Percentiles rank a stretch among this genome's conserved stretches.
phyloP scores from a whole-genome alignment of 2,113 vertebrate species.

The Charina bottae region DNA sequence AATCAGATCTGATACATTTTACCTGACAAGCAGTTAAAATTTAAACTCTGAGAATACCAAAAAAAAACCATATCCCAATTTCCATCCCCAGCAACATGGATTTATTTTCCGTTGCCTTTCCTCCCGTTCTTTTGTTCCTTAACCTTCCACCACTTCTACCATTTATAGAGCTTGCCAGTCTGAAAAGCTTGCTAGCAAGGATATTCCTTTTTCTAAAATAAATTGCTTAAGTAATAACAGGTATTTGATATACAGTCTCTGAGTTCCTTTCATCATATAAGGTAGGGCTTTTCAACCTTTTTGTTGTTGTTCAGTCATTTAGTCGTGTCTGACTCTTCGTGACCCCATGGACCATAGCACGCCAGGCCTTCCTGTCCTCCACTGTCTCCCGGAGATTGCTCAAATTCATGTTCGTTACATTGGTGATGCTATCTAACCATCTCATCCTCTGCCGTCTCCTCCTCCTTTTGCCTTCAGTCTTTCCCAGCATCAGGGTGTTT shows the following conservation, averaged over 20 bases:
- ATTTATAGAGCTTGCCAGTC: background rate
- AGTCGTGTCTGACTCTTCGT: too few species aligned
- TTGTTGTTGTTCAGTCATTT: too few species aligned
- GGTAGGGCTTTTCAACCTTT: too few species aligned
- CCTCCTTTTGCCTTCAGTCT: too few species aligned
- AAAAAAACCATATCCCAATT: background rate
- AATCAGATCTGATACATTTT: accelerated
- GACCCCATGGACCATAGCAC: too few species aligned
- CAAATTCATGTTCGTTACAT: too few species aligned
- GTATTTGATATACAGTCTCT: background rate
- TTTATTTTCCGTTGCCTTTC: background rate
- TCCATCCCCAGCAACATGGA: background rate
- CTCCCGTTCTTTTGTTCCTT: constrained; percentile 5
- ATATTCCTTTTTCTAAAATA: background rate
- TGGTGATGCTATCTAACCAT: too few species aligned
- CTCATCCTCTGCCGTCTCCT: too few species aligned
- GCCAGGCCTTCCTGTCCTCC: too few species aligned
- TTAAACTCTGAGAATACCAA: background rate
- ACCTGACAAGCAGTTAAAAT: background rate
- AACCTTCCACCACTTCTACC: background rate
- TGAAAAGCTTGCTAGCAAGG: background rate
- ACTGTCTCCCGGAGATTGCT: too few species aligned
- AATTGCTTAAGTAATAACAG: background rate
- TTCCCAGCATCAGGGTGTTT: too few species aligned
- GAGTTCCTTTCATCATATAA: background rate